Conservation (phyloP, 2,888 invertebrate species). For the Nomada goodeniana region DNA sequence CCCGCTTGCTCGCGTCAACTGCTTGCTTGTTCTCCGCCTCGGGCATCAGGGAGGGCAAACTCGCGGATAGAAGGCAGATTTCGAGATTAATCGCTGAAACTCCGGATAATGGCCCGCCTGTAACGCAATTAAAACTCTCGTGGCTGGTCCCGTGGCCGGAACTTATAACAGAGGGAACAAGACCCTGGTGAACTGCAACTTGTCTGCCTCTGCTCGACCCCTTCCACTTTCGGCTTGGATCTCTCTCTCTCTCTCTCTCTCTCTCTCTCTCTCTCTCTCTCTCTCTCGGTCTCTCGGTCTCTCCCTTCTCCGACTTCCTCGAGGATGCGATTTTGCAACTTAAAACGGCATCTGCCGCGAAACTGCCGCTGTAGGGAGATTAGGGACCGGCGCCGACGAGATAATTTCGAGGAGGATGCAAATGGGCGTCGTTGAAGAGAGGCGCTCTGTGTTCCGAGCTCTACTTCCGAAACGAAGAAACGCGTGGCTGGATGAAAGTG, state of each 20-base stretch:
- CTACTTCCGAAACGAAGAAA: slow-evolving; percentile 36
- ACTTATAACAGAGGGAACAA: slow-evolving; percentile 32
- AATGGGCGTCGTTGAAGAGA: slow-evolving; percentile 41
- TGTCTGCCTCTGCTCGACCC: not conserved
- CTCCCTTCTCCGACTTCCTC: not conserved
- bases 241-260: not conserved
- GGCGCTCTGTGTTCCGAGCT: slow-evolving; percentile 23
- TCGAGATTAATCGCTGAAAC: slow-evolving; percentile 48
- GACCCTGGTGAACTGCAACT: slow-evolving; percentile 1
- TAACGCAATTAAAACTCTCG: slow-evolving; percentile 57
- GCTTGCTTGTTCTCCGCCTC: not conserved
- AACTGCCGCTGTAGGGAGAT: slow-evolving; percentile 36
- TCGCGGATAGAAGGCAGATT: slow-evolving; percentile 30
- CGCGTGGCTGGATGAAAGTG: slow-evolving; percentile 34
- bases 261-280: not conserved
- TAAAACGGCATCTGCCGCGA: slow-evolving; percentile 29
- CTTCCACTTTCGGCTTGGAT: not conserved
- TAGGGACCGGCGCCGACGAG: slow-evolving; percentile 37
- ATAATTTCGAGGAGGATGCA: slow-evolving; percentile 51
- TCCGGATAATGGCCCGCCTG: slow-evolving; percentile 42
- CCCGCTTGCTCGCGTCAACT: not conserved
- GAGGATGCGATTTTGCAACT: slow-evolving; percentile 44
- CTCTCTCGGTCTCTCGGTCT: not conserved
- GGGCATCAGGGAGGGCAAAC: not conserved
- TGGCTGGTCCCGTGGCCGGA: slow-evolving; percentile 20